Evolutionary conservation across 1,140 invertebrate genomes (phyloP).

Genomic region (Megathymus violae): DNA sequence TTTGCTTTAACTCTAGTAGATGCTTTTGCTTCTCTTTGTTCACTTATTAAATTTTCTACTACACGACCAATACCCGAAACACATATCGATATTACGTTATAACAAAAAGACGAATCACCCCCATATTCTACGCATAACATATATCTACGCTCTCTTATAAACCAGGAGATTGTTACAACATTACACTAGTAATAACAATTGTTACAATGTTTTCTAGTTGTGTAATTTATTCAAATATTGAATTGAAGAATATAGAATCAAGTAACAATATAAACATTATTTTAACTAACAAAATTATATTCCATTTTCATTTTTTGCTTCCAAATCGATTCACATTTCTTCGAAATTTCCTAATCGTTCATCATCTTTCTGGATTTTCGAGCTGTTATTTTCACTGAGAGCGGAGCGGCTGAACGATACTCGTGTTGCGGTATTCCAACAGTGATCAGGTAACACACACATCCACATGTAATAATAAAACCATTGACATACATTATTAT

Average conservation of each 20-base stretch:
- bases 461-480: constrained; percentile 23
- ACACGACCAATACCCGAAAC: neutral
- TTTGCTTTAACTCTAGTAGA: constrained; percentile 5
- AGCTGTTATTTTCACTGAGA: constrained; percentile 17
- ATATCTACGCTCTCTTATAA: no score
- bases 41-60: constrained; percentile 2
- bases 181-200: neutral
- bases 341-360: constrained; percentile 17
- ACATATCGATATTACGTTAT: no score
- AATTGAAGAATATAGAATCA: neutral
- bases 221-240: neutral
- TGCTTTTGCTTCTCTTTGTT: constrained; percentile 18
- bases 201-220: no score
- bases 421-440: constrained; percentile 72
- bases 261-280: neutral
- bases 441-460: constrained; percentile 59
- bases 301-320: constrained; percentile 15
- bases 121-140: no score
- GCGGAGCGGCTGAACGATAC: constrained; percentile 59
- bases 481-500: constrained; percentile 32
- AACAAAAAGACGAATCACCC: no score
- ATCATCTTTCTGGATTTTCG: constrained; percentile 8
- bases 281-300: neutral
- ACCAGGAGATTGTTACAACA: no score
- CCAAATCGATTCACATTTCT: constrained; percentile 20